Percentiles rank a stretch among this genome's conserved stretches.
phyloP scores from a whole-genome alignment of 1,140 invertebrate species.

The Calosoma granatense region DNA sequence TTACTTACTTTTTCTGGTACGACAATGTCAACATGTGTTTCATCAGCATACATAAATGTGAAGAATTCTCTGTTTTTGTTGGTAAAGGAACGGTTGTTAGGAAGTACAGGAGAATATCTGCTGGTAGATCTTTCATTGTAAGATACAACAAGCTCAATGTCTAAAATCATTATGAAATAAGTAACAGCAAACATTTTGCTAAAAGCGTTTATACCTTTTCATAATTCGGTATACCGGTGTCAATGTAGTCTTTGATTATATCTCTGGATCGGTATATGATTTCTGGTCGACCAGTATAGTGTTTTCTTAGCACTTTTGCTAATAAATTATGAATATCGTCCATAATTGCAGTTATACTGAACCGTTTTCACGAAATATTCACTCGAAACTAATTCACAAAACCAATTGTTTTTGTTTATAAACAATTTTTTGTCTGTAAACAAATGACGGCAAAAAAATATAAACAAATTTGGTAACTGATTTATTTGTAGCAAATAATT shows the following conservation, averaged over 20 bases:
- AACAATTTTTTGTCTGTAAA: too few relatives aligned
- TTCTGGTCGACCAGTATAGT: constrained; percentile 22
- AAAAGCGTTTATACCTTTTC: constrained; percentile 16
- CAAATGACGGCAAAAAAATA: too few relatives aligned
- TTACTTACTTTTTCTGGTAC: neutral
- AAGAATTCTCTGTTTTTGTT: constrained; percentile 19
- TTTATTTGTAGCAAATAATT: neutral
- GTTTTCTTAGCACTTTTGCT: constrained; percentile 22
- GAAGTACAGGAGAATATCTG: constrained; percentile 23
- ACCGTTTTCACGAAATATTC: too few relatives aligned
- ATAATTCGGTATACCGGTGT: constrained; percentile 2
- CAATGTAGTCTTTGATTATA: constrained; percentile 13
- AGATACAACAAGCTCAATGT: constrained; percentile 21
- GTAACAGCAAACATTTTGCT: neutral
- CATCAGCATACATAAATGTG: constrained; percentile 15
- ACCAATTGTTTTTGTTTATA: too few relatives aligned
- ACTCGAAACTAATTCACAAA: too few relatives aligned
- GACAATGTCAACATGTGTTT: constrained; percentile 14
- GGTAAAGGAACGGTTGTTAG: constrained; percentile 25
- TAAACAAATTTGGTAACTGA: neutral
- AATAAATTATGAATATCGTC: constrained; percentile 23
- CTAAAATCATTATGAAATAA: too few relatives aligned
- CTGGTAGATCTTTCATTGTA: constrained; percentile 23
- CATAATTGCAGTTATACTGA: too few relatives aligned
- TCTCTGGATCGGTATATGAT: constrained; percentile 16